Evolutionary conservation across 2,113 vertebrate genomes (phyloP), one percentile per base, ranked within the genome.

Genomic region (Conger conger): DNA sequence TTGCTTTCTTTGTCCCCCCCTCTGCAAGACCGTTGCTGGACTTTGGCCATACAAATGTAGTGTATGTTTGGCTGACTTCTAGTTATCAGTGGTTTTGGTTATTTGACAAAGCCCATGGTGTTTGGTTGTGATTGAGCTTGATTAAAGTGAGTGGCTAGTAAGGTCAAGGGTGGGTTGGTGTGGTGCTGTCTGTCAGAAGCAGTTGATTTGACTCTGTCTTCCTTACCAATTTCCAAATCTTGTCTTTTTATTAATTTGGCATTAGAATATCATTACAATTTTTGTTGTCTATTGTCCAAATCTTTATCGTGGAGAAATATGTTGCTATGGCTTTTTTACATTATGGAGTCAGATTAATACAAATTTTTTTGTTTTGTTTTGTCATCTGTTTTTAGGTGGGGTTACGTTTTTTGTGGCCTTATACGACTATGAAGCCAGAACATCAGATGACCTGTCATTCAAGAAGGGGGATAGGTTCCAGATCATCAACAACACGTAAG

Each of bases 401-500:
- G 97, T 99, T 90, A 99, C 98, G 45, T 95, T 99, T 94, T 99
- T 99, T 93, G 98, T 99, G 96, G 98, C 98, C 95, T 97, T 99
- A 93, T 99, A 99, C 60, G 97, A 99, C 94, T 99, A 99, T 89
- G 98, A 99, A 97, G 98, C 98, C 90, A 95, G 98, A 93, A 99
- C 98, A 84, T 96, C 96, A 85, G 98, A 99, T 90, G 98, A 99
- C 89, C 97, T 99, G 86, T 99, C 98, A 30, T 99, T 99, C 92
- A 98, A 97, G 93, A 99, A 99, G 90, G 97, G 98, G 50, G 98
- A 99, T 93, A 95, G 98, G 88, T 99, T 99, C 95, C 98, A 99
- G 94, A 99, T 99, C 93, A 99, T 99, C 93, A 99, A 99, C 93
- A 99, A 99, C 87, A 99, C 98, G 98, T 99, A 94, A 96, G 97